These are phyloP conservation scores for Eupithecia centaureata DNA, from an alignment of 2,888 invertebrate species.

Conservation along the genomic window DNA sequence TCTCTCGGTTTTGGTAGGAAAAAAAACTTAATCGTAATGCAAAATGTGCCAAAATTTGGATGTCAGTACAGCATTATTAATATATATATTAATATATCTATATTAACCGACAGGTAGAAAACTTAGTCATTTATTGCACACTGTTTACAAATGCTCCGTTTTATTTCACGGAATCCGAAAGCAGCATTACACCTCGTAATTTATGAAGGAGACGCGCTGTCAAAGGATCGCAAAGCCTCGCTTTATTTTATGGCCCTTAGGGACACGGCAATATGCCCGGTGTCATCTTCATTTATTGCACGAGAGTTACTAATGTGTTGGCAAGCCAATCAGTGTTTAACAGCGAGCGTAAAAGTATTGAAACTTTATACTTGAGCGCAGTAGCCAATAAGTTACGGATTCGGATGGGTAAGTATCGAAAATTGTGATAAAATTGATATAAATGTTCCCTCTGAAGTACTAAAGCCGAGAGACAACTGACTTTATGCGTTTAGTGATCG, in stretches of 20 bases:
- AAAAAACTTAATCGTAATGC: not conserved
- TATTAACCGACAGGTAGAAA: too few relatives aligned
- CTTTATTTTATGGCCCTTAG: conserved; percentile 28
- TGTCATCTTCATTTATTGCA: conserved; percentile 37
- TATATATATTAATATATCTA: too few relatives aligned
- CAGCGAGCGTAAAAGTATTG: conserved; percentile 41
- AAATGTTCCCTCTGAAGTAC: conserved; percentile 39
- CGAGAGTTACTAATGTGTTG: conserved; percentile 42
- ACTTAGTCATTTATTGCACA: too few relatives aligned
- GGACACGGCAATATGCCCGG: conserved; percentile 14
- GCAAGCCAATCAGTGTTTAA: conserved; percentile 47
- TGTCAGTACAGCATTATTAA: too few relatives aligned
- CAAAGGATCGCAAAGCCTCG: conserved; percentile 19
- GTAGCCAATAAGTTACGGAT: conserved; percentile 49
- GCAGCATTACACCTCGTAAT: conserved; percentile 4
- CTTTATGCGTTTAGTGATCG: conserved; percentile 20
- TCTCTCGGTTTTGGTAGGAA: not conserved
- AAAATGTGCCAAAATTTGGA: not conserved
- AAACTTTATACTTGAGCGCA: conserved; percentile 36
- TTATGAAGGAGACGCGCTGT: conserved; percentile 3
- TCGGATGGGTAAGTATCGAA: conserved; percentile 23
- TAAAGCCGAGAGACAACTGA: conserved; percentile 38
- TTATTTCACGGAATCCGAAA: not conserved
- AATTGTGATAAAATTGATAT: conserved; percentile 39
- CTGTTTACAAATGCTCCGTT: conserved; percentile 25